These are phyloP conservation scores for Torymus auratus DNA, from an alignment of 2,888 invertebrate species.

Conservation along the genomic window DNA sequence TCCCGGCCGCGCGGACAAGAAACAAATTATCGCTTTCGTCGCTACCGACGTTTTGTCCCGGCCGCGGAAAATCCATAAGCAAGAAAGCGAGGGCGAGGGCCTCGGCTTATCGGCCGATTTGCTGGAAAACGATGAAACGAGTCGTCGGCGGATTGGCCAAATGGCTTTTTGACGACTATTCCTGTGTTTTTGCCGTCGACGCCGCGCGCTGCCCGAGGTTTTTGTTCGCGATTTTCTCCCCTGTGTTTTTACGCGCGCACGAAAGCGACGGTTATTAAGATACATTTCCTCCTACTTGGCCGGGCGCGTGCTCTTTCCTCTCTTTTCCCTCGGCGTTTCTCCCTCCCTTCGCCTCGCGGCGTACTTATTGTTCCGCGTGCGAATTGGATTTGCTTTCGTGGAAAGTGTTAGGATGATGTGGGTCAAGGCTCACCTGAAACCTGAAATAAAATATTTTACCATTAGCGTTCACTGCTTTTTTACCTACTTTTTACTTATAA, in stretches of 20 bases:
- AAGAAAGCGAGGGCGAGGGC: not conserved
- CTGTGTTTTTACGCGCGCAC: not conserved
- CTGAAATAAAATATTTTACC: not conserved
- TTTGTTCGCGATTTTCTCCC: not conserved
- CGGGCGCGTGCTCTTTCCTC: not conserved
- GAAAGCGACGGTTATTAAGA: slow-evolving; percentile 52
- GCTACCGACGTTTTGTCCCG: not conserved
- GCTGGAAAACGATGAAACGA: slow-evolving; percentile 30
- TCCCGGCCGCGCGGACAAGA: not conserved
- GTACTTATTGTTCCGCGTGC: slow-evolving; percentile 36
- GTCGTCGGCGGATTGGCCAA: slow-evolving; percentile 51
- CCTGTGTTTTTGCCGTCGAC: slow-evolving; percentile 23
- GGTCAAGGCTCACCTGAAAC: slow-evolving; percentile 18
- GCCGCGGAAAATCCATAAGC: slow-evolving; percentile 24
- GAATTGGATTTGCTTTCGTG: slow-evolving; percentile 39
- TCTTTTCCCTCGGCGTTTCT: not conserved
- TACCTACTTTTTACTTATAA: too few relatives aligned
- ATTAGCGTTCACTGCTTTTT: too few relatives aligned
- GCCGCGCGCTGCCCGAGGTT: not conserved
- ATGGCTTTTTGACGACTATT: slow-evolving; percentile 57
- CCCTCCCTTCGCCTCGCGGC: not conserved
- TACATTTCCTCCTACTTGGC: slow-evolving; percentile 42
- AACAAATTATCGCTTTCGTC: slow-evolving; percentile 43
- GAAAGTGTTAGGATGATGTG: slow-evolving; percentile 14
- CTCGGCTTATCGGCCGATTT: slow-evolving; percentile 33